Conservation (phyloP, 2,113 vertebrate species). For the Grammomys surdaster region DNA sequence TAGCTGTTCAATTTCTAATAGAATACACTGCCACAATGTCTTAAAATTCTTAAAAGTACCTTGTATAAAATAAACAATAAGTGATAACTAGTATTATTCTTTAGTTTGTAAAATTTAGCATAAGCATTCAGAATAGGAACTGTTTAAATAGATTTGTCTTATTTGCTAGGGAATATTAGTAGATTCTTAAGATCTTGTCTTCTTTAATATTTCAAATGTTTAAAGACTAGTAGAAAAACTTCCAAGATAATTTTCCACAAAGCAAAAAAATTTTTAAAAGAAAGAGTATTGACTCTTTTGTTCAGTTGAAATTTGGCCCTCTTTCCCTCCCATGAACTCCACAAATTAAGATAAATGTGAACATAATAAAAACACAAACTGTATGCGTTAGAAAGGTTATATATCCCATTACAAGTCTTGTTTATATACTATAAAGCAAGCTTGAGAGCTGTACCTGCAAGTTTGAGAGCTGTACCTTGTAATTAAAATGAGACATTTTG, state of each 20-base stretch:
- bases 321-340: neutral
- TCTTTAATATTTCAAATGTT: neutral
- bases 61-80: slow-evolving; percentile 35
- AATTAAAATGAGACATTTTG: slow-evolving; percentile 68
- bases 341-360: slow-evolving; percentile 41
- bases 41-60: slow-evolving; percentile 23
- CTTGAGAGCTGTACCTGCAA: slow-evolving; percentile 46
- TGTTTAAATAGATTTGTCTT: slow-evolving; percentile 30
- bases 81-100: slow-evolving; percentile 44
- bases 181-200: neutral
- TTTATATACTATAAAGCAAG: slow-evolving; percentile 49
- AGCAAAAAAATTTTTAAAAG: slow-evolving; percentile 4
- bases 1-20: slow-evolving; percentile 28
- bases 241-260: neutral
- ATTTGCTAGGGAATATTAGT: slow-evolving; percentile 26
- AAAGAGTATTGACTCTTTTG: slow-evolving; percentile 37
- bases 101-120: slow-evolving; percentile 45
- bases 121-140: slow-evolving; percentile 19
- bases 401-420: slow-evolving; percentile 47
- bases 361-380: slow-evolving; percentile 48
- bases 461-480: slow-evolving; percentile 47
- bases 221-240: slow-evolving; percentile 7
- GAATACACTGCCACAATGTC: slow-evolving; percentile 26
- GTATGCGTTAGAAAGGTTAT: slow-evolving; percentile 42
- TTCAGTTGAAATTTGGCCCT: slow-evolving; percentile 15